Conservation (phyloP, 2,113 vertebrate genomes). For the Myotis yumanensis region DNA sequence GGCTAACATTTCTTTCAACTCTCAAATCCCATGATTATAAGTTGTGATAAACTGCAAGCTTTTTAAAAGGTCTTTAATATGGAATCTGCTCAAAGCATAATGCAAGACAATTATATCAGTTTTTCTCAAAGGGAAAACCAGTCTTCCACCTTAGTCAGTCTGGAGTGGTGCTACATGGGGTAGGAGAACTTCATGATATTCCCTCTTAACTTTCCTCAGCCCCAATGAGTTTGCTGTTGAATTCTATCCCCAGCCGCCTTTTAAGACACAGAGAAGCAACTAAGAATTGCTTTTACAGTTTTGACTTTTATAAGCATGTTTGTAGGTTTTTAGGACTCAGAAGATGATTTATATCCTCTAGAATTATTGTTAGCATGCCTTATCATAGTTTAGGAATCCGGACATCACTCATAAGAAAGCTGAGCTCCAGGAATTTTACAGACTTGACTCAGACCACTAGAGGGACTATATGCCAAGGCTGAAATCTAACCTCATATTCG, state of each 20-base stretch:
- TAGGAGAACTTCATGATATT: neutral
- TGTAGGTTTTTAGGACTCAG: conserved; percentile 26
- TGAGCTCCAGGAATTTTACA: neutral
- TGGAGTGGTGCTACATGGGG: neutral
- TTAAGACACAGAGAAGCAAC: conserved; percentile 28
- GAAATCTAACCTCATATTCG: neutral
- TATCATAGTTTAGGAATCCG: conserved; percentile 29
- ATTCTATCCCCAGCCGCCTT: neutral
- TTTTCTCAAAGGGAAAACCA: conserved; percentile 42
- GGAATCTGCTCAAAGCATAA: conserved; percentile 7
- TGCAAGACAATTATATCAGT: neutral
- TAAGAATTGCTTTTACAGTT: conserved; percentile 24
- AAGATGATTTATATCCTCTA: conserved; percentile 50
- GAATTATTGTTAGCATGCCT: conserved; percentile 36
- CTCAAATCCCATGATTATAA: conserved; percentile 8
- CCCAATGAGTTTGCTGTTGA: neutral
- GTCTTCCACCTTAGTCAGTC: neutral
- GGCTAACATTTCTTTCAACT: neutral
- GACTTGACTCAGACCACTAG: neutral
- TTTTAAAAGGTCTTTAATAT: conserved; percentile 31
- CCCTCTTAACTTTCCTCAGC: neutral
- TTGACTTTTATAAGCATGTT: conserved; percentile 48
- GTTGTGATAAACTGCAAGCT: conserved; percentile 26
- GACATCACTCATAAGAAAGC: conserved; percentile 1
- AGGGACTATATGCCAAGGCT: neutral